A percentile compares a stretch with the other conserved stretches of the same genome.
phyloP scores from a whole-genome alignment of 37 sponge, comb jelly and placozoan genomes.

The Petrosia ficiformis region DNA sequence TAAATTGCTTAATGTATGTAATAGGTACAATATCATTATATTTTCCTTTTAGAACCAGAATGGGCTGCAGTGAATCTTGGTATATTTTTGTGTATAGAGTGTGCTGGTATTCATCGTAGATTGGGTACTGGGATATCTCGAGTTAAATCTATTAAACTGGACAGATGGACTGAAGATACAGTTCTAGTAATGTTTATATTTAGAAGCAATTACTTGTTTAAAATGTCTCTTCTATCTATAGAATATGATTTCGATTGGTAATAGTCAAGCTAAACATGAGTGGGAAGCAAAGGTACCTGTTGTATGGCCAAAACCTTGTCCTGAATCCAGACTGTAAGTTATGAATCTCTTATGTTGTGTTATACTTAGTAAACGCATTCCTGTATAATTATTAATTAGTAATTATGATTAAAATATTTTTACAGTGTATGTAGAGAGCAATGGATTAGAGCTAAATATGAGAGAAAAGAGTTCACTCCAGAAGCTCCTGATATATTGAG shows the following conservation, averaged over 20 bases:
- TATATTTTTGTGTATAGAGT: slow-evolving; percentile 70
- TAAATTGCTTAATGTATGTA: too few species aligned
- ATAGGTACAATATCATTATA: too few species aligned
- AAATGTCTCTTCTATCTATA: not conserved
- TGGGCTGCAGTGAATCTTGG: slow-evolving; percentile 70
- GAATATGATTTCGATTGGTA: slow-evolving; percentile 50
- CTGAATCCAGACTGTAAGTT: slow-evolving; percentile 42
- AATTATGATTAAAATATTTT: too few species aligned
- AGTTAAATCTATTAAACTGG: slow-evolving; percentile 54
- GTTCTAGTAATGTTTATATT: slow-evolving; percentile 41
- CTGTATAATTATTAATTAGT: too few species aligned
- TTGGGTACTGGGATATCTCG: slow-evolving; percentile 38
- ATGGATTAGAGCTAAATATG: slow-evolving; percentile 53
- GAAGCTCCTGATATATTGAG: not conserved
- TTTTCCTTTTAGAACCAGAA: slow-evolving; percentile 43
- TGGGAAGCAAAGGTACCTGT: slow-evolving; percentile 65
- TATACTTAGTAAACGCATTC: too few species aligned
- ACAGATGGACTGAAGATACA: slow-evolving; percentile 57
- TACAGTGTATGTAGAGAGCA: slow-evolving; percentile 36
- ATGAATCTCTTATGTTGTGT: not conserved
- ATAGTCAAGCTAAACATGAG: slow-evolving; percentile 29
- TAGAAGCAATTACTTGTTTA: not conserved
- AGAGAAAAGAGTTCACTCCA: slow-evolving; percentile 34
- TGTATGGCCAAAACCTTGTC: slow-evolving; percentile 57
- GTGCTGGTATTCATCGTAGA: slow-evolving; percentile 68